phyloP scores from a whole-genome alignment of 2,888 invertebrate genomes.

The Euplexia lucipara region DNA sequence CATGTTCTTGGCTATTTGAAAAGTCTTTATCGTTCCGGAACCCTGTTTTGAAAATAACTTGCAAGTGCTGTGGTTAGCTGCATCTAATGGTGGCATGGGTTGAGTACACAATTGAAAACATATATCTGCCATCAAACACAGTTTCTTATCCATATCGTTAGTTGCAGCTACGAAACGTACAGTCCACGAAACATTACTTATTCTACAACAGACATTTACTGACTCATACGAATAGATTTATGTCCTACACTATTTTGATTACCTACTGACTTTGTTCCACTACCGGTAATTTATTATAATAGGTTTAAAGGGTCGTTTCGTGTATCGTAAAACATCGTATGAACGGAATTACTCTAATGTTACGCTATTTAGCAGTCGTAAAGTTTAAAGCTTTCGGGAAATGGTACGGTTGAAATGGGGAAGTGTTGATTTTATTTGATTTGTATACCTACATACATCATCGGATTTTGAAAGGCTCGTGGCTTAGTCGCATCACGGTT shows the following conservation, averaged over 20 bases:
- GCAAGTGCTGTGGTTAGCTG: background rate
- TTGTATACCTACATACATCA: background rate
- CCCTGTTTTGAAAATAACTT: background rate
- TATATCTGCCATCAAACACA: conserved; percentile 8
- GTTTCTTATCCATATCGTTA: conserved; percentile 15
- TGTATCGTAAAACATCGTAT: conserved; percentile 51
- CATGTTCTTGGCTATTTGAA: background rate
- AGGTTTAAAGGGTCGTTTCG: conserved; percentile 54
- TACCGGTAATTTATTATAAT: conserved; percentile 49
- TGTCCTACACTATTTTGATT: conserved; percentile 39
- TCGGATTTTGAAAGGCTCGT: no score
- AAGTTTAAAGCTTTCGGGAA: conserved; percentile 42
- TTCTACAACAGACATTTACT: conserved; percentile 17
- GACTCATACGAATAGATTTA: conserved; percentile 36
- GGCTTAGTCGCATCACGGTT: no score
- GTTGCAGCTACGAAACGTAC: conserved; percentile 22
- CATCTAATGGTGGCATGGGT: background rate
- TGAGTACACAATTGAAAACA: conserved; percentile 17
- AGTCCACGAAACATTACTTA: background rate
- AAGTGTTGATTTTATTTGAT: conserved; percentile 21
- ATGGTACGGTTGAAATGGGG: conserved; percentile 14
- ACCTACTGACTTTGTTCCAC: conserved; percentile 48
- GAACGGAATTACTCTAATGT: conserved; percentile 43
- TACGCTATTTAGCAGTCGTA: conserved; percentile 53
- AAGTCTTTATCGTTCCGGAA: background rate